Percentiles rank a stretch among this genome's conserved stretches.
These are phyloP conservation scores for Leptarthrus brevirostris DNA, from an alignment of 2,888 invertebrate species.

Conservation along the genomic window DNA sequence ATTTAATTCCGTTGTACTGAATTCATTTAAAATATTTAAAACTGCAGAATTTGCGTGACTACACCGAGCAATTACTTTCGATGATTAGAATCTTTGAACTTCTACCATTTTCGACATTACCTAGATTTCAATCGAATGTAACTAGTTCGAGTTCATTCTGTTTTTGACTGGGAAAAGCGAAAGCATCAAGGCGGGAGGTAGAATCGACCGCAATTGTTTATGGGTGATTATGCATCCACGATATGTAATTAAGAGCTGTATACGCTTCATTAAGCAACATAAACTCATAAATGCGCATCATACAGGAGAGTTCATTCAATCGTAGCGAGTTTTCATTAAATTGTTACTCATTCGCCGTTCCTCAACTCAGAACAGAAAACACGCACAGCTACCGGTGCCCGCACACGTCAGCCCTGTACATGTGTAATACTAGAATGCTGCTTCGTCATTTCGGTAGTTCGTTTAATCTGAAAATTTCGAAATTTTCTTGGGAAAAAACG, in stretches of 20 bases:
- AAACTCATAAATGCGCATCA: constrained; percentile 28
- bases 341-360: constrained; percentile 3
- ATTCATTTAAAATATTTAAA: too few species aligned
- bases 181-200: constrained; percentile 11
- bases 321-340: constrained; percentile 39
- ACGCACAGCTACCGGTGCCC: too few species aligned
- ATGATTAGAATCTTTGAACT: too few species aligned
- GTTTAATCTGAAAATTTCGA: constrained; percentile 17
- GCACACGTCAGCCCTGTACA: not conserved
- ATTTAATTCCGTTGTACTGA: too few species aligned
- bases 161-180: too few species aligned
- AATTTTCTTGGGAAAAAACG: not conserved
- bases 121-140: too few species aligned
- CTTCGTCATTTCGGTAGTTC: not conserved
- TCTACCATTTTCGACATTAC: too few species aligned
- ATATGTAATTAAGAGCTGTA: constrained; percentile 22
- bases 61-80: too few species aligned
- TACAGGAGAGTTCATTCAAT: constrained; percentile 35
- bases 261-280: constrained; percentile 45
- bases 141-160: too few species aligned
- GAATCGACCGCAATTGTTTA: constrained; percentile 8
- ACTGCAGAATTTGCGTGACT: too few species aligned
- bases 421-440: not conserved
- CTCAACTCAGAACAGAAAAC: too few species aligned
- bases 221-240: constrained; percentile 32